phyloP scores from a whole-genome alignment of 2,113 vertebrate genomes.

The Grantiella picta region DNA sequence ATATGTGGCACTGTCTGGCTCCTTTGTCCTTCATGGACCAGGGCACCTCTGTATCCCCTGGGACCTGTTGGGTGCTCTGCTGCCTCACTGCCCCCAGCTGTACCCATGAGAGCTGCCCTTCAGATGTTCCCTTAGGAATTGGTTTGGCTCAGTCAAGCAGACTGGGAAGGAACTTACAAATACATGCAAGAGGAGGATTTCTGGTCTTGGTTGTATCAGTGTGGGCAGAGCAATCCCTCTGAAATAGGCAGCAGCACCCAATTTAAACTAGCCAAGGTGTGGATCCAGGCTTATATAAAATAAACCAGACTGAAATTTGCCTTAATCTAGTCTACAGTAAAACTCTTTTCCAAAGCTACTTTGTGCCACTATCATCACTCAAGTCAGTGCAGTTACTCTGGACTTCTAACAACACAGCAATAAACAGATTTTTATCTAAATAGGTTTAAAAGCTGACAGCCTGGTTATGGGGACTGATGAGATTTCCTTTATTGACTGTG shows the following conservation, averaged over 20 bases:
- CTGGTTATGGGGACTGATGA: neutral
- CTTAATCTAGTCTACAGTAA: neutral
- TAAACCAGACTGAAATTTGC: neutral
- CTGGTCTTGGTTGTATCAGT: neutral
- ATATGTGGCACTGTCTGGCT: neutral
- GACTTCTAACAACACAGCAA: neutral
- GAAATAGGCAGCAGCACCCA: neutral
- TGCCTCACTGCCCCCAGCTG: neutral
- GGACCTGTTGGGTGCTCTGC: neutral
- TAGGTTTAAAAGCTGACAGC: slow-evolving; percentile 8
- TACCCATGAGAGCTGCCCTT: neutral
- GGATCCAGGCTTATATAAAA: neutral
- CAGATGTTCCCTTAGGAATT: neutral
- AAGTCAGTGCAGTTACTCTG: neutral
- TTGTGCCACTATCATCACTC: neutral
- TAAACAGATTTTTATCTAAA: neutral
- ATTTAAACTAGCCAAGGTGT: neutral
- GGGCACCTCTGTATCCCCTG: neutral
- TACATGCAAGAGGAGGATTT: neutral
- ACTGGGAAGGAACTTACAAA: neutral
- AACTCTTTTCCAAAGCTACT: neutral
- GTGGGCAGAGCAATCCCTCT: neutral
- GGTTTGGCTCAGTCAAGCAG: neutral
- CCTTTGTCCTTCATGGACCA: neutral
- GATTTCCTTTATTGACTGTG: neutral